Conservation (phyloP, 2,888 invertebrate species). For the Cantharis nigra region DNA sequence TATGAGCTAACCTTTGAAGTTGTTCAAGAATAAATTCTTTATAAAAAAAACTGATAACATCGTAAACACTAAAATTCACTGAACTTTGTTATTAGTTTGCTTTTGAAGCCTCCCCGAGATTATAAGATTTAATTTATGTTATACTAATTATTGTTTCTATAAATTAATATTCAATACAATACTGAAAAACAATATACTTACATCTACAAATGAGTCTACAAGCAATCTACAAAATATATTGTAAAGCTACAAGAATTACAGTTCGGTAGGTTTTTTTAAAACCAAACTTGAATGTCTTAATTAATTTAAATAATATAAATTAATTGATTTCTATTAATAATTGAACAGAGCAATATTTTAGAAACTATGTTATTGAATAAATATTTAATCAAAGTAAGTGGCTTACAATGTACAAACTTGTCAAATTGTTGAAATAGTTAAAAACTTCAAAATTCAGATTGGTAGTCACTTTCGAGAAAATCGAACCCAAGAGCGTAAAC, state of each 20-base stretch:
- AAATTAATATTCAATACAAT: neutral
- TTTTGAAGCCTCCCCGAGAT: neutral
- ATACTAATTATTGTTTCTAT: neutral
- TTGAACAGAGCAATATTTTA: neutral
- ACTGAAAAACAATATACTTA: neutral
- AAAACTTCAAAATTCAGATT: neutral
- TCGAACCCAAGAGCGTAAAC: neutral
- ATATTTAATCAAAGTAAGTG: neutral
- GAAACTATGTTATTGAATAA: neutral
- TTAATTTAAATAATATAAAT: neutral
- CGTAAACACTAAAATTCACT: slow-evolving; percentile 1
- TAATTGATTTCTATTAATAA: neutral
- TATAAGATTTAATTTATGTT: neutral
- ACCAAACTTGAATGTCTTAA: neutral
- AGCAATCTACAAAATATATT: neutral
- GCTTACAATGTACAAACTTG: neutral
- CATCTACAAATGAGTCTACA: neutral
- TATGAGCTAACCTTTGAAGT: slow-evolving; percentile 4
- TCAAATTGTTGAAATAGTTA: neutral
- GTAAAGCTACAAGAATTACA: too few relatives aligned
- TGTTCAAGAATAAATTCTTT: slow-evolving; percentile 3
- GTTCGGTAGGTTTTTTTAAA: neutral
- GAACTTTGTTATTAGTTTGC: neutral
- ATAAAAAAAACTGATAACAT: neutral
- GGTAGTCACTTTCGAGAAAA: neutral